These are phyloP conservation scores for Dicycla oo DNA, from an alignment of 2,888 invertebrate genomes.

Conservation along the genomic window DNA sequence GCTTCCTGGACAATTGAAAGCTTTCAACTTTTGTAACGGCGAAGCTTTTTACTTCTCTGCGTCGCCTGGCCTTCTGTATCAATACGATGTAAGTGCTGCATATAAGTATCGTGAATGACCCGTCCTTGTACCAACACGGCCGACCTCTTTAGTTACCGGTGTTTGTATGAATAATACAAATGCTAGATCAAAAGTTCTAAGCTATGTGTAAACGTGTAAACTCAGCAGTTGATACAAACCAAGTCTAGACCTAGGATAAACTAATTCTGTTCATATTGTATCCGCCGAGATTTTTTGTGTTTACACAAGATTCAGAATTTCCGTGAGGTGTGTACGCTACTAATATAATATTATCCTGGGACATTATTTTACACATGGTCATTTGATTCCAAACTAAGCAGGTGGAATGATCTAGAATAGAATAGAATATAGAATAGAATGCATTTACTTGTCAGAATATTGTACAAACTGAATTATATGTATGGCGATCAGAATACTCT, in stretches of 20 bases:
- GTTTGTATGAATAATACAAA: conserved; percentile 16
- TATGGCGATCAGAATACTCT: no score
- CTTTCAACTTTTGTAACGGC: not conserved
- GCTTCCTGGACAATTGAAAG: not conserved
- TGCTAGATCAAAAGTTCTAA: no score
- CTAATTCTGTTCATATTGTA: conserved; percentile 8
- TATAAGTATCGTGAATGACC: conserved; percentile 19
- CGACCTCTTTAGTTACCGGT: conserved; percentile 11
- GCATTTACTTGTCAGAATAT: no score
- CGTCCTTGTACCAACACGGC: conserved; percentile 27
- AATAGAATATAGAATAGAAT: no score
- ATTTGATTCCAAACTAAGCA: no score
- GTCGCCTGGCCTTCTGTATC: not conserved
- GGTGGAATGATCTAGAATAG: no score
- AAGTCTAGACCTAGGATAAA: conserved; percentile 16
- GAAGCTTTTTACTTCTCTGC: not conserved
- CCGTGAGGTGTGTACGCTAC: not conserved
- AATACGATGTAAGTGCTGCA: not conserved
- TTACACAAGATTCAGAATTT: conserved; percentile 26
- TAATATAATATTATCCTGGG: no score
- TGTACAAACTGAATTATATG: no score
- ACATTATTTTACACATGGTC: no score
- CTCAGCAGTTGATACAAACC: conserved; percentile 3
- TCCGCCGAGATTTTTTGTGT: conserved; percentile 8
- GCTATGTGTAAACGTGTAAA: no score